Evolutionary conservation across 1,140 invertebrate species (phyloP).

Genomic region (Physella acuta): DNA sequence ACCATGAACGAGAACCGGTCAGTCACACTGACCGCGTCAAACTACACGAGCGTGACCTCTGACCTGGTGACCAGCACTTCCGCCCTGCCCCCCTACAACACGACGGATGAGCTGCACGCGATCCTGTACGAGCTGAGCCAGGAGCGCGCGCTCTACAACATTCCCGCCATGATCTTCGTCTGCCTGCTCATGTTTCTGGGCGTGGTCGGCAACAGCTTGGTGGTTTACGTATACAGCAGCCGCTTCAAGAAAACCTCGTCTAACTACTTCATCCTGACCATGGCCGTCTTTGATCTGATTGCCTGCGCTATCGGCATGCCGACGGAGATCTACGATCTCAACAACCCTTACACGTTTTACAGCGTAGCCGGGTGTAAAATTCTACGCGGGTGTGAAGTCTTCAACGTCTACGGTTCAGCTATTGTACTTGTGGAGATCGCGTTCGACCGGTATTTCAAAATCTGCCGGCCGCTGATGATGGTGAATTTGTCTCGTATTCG

Average conservation of each 20-base stretch:
- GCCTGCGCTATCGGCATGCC: constrained; percentile 46
- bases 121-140: constrained; percentile 32
- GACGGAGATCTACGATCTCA: constrained; percentile 41
- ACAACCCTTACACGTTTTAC: constrained; percentile 45
- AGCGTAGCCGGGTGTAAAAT: constrained; percentile 38
- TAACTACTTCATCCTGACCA: constrained; percentile 47
- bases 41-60: background rate
- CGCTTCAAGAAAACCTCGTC: constrained; percentile 43
- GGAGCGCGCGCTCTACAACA: constrained; percentile 33
- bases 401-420: constrained; percentile 41
- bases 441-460: constrained; percentile 48
- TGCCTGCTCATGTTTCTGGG: constrained; percentile 39
- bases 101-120: constrained; percentile 8
- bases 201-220: constrained; percentile 40
- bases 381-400: constrained; percentile 28
- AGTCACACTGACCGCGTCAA: background rate
- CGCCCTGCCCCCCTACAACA: constrained; percentile 13
- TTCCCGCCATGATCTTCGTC: constrained; percentile 42
- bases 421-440: constrained; percentile 43
- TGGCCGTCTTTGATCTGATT: constrained; percentile 48
- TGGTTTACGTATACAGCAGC: constrained; percentile 41
- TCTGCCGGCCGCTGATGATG: constrained; percentile 41
- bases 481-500: constrained; percentile 38
- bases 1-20: too few relatives aligned
- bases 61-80: background rate